phyloP scores from a whole-genome alignment of 1,140 invertebrate species.

The Hormaphis cornu region DNA sequence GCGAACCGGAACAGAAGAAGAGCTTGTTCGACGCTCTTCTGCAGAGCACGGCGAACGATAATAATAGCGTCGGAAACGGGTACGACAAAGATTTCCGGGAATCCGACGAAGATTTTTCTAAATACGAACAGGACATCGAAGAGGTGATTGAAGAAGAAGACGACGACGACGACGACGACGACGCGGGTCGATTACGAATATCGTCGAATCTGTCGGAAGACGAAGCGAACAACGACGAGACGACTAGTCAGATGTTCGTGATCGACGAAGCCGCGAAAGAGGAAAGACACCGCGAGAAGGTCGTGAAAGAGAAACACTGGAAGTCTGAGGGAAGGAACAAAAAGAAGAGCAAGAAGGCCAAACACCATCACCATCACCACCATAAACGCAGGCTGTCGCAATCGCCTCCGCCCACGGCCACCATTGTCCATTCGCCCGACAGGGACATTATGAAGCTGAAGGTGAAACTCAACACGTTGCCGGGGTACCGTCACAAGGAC shows the following conservation, averaged over 20 bases:
- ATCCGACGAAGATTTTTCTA: constrained; percentile 33
- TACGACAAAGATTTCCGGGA: constrained; percentile 25
- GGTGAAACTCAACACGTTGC: constrained; percentile 38
- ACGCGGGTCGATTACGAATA: constrained; percentile 26
- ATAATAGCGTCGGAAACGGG: constrained; percentile 17
- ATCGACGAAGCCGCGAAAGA: constrained; percentile 31
- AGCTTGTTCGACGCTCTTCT: constrained; percentile 12
- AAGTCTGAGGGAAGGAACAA: constrained; percentile 13
- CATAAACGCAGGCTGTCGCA: constrained; percentile 33
- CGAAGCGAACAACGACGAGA: constrained; percentile 33
- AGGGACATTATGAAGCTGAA: constrained; percentile 40
- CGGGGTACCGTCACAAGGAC: constrained; percentile 10
- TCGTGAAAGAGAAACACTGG: constrained; percentile 18
- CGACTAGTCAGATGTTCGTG: constrained; percentile 30
- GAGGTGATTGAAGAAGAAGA: constrained; percentile 33
- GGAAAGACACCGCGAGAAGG: constrained; percentile 35
- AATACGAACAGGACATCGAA: constrained; percentile 35
- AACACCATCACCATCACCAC: constrained; percentile 37
- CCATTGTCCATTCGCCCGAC: constrained; percentile 37
- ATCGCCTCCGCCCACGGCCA: constrained; percentile 36
- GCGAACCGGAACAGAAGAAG: constrained; percentile 4
- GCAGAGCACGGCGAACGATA: neutral
- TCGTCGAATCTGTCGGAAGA: constrained; percentile 31
- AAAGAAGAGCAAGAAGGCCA: constrained; percentile 38
- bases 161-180: constrained; percentile 34